Conservation (phyloP, 2,113 vertebrate genomes). For the Mesocricetus auratus region DNA sequence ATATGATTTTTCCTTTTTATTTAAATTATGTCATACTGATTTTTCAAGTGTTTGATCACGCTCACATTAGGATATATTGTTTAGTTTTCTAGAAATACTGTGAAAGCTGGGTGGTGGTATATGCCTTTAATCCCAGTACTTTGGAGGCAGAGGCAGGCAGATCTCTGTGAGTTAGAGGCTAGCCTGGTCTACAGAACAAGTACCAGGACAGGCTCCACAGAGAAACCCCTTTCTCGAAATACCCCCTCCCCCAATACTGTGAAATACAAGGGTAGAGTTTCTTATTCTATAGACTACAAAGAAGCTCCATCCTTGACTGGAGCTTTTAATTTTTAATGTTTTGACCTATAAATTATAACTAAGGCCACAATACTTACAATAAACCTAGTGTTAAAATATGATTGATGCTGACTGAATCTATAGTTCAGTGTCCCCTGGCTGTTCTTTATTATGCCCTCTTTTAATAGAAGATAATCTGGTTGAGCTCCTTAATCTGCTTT, state of each 20-base stretch:
- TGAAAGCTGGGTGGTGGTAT: not conserved
- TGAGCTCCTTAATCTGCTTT: not conserved
- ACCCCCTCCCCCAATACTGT: not conserved
- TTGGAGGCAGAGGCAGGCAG: no score
- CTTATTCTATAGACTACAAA: constrained; percentile 25
- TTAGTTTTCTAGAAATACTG: constrained; percentile 27
- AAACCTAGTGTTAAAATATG: not conserved
- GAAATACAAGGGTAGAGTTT: not conserved
- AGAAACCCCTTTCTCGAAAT: no score
- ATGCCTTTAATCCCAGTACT: no score
- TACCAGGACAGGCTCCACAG: no score
- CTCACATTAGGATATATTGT: no score
- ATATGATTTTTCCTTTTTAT: no score
- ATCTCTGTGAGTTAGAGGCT: no score
- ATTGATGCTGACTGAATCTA: not conserved
- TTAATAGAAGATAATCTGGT: not conserved
- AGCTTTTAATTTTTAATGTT: not conserved
- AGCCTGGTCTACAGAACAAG: no score
- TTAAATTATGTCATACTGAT: no score
- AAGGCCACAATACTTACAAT: not conserved
- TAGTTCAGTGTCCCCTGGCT: not conserved
- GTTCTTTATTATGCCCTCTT: not conserved
- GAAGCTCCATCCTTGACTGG: not conserved
- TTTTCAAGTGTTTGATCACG: no score
- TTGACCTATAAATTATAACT: constrained; percentile 8